Conservation (phyloP, 2,113 vertebrate species). For the Cryptotis parvus region DNA sequence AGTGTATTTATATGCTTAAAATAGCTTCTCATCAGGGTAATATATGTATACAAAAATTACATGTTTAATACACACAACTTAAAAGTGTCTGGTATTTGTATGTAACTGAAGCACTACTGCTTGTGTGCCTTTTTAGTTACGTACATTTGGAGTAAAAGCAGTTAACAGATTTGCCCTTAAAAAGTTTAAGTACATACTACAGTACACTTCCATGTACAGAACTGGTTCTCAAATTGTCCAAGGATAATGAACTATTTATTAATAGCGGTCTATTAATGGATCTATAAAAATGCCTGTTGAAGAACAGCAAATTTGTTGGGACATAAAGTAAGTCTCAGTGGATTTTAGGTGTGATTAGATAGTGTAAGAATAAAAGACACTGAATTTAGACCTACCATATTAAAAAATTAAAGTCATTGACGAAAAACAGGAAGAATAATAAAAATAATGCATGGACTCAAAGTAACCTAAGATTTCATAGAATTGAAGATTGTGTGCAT, state of each 20-base stretch:
- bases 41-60: neutral
- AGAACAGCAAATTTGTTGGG: neutral
- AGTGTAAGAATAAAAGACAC: neutral
- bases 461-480: neutral
- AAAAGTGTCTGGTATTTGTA: neutral
- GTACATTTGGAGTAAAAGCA: neutral
- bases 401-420: neutral
- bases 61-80: neutral
- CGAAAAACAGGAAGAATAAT: neutral
- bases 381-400: neutral
- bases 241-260: neutral
- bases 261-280: too few species aligned
- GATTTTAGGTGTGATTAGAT: neutral
- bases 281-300: too few species aligned
- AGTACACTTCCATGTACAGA: neutral
- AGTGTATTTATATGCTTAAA: neutral
- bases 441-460: neutral
- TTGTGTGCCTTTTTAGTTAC: neutral
- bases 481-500: conserved; percentile 11
- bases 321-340: conserved; percentile 38
- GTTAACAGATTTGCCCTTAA: neutral
- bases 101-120: too few species aligned
- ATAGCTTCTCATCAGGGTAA: neutral
- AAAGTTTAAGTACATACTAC: conserved; percentile 5
- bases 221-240: neutral